Evolutionary conservation across 2,797 vertebrate species (phyloP), one percentile per base, ranked within the genome.

Genomic region (Denticeps clupeoides): DNA sequence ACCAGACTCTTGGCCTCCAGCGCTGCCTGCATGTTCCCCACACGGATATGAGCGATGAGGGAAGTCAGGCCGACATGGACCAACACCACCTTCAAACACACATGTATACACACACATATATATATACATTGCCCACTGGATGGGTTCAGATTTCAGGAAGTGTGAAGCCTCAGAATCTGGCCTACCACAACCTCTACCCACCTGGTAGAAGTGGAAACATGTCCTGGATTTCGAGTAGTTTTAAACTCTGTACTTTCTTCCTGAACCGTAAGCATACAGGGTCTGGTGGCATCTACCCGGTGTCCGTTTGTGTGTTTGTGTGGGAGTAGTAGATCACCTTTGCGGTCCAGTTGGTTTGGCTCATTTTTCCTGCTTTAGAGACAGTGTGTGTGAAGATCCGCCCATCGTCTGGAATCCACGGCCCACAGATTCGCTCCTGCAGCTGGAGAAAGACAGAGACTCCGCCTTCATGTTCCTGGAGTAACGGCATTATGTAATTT

Each of bases 331-430:
- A n/a, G n/a, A 10, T 9, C 59, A 87, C 86, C 83, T 89, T 88
- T 31, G 86, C 74, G 0, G 83, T 86, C 87, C 87, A 89, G 70
- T 91, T 91, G 65, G 25, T 78, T 55, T 88, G 85, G 12, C 70
- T 83, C 74, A 89, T 89, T 75, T 79, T 87, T 3, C 84, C 87
- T 2, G 84, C 71, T 5, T 80, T 80, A 8, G 85, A 89, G 49
- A 87, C 65, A 35, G 82, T 89, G 56, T 92, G 84, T 24, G 86
- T 92, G 70, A 91, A 87, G 69, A 89, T 87, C 37, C 81, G 81
- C 1, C 87, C 88, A 7, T 89, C 83, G 4, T 88, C 87, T 4
- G 87, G 88, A 32, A 89, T 91, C 85, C 84, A 89, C 0, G 85
- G 87, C 2, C 87, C 87, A 70, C 86, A 89, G 62, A 87, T 87